These are phyloP conservation scores for Porites australiensis DNA, from an alignment of 64 coral and sea anemone species.

Conservation along the genomic window DNA sequence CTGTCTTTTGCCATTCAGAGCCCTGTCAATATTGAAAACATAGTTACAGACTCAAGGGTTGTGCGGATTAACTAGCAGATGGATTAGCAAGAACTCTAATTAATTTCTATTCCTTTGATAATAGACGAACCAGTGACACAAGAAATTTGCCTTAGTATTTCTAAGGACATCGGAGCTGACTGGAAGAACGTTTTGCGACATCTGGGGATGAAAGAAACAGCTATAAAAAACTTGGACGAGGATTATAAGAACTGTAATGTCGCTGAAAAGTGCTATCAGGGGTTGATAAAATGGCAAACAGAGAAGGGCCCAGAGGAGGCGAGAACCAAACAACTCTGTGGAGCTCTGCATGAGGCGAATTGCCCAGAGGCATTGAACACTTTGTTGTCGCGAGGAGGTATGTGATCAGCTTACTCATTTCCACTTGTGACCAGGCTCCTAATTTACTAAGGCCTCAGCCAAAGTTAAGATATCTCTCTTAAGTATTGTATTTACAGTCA, in stretches of 20 bases:
- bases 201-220: not conserved
- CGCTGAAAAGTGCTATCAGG: slow-evolving; percentile 12
- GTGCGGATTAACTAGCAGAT: no score
- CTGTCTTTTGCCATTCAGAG: no score
- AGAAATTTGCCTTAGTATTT: not conserved
- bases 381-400: not conserved
- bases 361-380: not conserved
- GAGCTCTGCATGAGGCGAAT: not conserved
- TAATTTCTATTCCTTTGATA: no score
- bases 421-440: no score
- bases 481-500: no score
- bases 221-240: not conserved
- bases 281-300: not conserved
- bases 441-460: no score
- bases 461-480: no score
- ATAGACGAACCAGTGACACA: not conserved
- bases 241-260: not conserved
- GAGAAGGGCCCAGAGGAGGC: not conserved
- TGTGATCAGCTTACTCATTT: not conserved
- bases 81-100: not conserved
- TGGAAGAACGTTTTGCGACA: not conserved
- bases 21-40: no score
- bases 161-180: not conserved
- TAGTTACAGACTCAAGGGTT: no score
- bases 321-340: not conserved